phyloP scores from a whole-genome alignment of 2,888 invertebrate species.

The Lasius platythorax region DNA sequence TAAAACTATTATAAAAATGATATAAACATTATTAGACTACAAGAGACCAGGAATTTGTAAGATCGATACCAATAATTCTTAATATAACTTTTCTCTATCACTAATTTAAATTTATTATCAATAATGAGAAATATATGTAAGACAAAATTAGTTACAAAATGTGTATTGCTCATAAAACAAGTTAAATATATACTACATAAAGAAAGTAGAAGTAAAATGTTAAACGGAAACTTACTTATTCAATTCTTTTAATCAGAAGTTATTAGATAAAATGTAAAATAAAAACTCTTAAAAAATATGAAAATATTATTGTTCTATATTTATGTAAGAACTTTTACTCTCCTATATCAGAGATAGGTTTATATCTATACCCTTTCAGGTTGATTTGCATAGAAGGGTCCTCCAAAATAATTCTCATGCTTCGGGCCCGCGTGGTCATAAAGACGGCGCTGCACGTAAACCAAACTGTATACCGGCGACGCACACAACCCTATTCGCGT shows the following conservation, averaged over 20 bases:
- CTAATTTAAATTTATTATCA: background rate
- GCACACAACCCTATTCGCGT: constrained; percentile 27
- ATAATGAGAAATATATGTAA: background rate
- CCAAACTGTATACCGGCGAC: constrained; percentile 14
- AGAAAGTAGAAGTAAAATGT: background rate
- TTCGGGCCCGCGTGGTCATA: background rate
- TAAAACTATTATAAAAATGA: background rate
- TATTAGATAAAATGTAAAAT: background rate
- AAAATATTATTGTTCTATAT: background rate
- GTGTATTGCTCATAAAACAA: no score
- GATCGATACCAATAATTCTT: background rate
- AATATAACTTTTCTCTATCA: background rate
- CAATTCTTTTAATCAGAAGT: background rate
- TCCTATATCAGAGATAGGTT: no score
- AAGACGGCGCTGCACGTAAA: constrained; percentile 22
- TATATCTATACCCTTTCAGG: background rate
- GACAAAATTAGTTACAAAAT: background rate
- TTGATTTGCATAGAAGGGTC: constrained; percentile 3
- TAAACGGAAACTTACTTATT: background rate
- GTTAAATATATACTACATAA: no score
- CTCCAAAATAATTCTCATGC: constrained; percentile 26
- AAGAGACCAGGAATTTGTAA: background rate
- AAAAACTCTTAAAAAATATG: background rate
- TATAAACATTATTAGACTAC: background rate
- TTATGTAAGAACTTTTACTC: background rate